phyloP scores from a whole-genome alignment of 2,888 invertebrate species.

The Nomada ruficornis region DNA sequence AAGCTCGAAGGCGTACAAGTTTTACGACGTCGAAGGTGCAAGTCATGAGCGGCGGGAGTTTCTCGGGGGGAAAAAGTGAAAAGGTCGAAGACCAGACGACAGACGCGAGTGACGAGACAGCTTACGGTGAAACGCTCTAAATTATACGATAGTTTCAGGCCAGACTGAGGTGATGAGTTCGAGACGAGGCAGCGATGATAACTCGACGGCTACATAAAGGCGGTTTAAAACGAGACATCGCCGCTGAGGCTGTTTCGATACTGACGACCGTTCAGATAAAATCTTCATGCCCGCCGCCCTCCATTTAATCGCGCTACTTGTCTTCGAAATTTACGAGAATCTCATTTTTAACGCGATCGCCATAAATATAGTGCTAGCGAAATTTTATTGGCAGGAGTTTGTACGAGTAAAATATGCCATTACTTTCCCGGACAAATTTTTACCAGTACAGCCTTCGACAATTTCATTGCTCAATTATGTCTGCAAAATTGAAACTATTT shows the following conservation, averaged over 20 bases:
- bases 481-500: too few relatives aligned
- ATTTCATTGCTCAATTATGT: too few relatives aligned
- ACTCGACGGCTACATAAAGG: conserved; percentile 14
- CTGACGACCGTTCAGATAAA: not conserved
- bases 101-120: conserved; percentile 23
- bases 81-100: conserved; percentile 33
- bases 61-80: conserved; percentile 3
- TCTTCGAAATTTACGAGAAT: not conserved
- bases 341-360: not conserved
- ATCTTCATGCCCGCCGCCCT: not conserved
- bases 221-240: conserved; percentile 25
- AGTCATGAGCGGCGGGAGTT: not conserved
- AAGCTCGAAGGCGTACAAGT: not conserved
- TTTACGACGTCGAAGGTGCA: not conserved
- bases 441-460: too few relatives aligned
- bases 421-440: too few relatives aligned
- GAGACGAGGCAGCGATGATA: conserved; percentile 31
- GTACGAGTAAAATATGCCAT: not conserved
- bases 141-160: conserved; percentile 39
- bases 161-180: conserved; percentile 24
- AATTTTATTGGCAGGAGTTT: too few relatives aligned
- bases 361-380: not conserved
- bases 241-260: not conserved
- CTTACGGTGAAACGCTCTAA: conserved; percentile 22
- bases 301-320: not conserved